phyloP scores from a whole-genome alignment of 2,797 vertebrate species.

The Smutsia temminckii region DNA sequence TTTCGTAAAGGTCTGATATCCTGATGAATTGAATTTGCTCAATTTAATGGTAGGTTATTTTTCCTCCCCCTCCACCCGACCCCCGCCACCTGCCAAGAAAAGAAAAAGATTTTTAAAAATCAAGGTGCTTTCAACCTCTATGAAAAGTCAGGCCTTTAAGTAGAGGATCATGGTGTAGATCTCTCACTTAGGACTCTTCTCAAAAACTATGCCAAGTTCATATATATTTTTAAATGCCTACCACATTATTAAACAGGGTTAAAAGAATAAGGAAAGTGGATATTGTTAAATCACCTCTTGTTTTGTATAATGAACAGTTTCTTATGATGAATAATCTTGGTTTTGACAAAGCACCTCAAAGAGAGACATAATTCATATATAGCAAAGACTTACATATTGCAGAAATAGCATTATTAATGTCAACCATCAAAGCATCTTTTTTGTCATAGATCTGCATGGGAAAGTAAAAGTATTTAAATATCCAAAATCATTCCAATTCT shows the following conservation, averaged over 20 bases:
- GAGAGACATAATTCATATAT: conserved; percentile 56
- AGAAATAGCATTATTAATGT: conserved; percentile 73
- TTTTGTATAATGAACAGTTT: conserved; percentile 66
- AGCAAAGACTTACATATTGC: conserved; percentile 66
- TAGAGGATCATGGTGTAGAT: not conserved
- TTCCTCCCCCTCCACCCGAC: not conserved
- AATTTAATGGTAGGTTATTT: not conserved
- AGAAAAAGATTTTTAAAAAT: not conserved
- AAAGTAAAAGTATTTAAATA: conserved; percentile 57
- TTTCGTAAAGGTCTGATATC: not conserved
- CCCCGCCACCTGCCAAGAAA: not conserved
- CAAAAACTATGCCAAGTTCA: not conserved
- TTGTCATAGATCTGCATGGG: conserved; percentile 58
- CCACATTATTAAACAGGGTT: not conserved
- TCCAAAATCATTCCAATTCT: conserved; percentile 55
- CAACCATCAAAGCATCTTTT: conserved; percentile 73
- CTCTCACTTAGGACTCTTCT: not conserved
- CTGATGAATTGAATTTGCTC: not conserved
- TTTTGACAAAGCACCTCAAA: conserved; percentile 33
- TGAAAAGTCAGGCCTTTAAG: not conserved
- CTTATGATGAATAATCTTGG: conserved; percentile 65
- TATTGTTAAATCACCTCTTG: conserved; percentile 47
- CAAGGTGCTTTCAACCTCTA: not conserved
- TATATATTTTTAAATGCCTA: not conserved
- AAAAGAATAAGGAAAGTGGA: conserved; percentile 44